Evolutionary conservation across 2,888 invertebrate species (phyloP), one percentile per base, ranked within the genome.

Genomic region (Auanema freiburgensis): DNA sequence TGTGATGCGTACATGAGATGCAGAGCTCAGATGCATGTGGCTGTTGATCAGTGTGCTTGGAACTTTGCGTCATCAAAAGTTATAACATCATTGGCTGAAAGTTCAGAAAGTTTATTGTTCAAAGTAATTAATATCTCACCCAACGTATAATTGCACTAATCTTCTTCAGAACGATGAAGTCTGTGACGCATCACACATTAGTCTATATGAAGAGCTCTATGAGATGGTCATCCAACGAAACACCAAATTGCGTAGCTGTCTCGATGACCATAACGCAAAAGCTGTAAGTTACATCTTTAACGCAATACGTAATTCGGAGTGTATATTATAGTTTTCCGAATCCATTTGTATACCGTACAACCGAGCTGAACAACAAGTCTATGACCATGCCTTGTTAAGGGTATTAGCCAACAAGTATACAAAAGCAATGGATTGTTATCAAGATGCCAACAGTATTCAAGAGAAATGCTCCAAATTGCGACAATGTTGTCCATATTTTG

Each of bases 1-100:
- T 76, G 76, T 52, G 74, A 76, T 52, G 62, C 69, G 58, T 76
- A 76, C 60, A 72, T 76, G 74, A 59, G 72, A 50, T 76, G 76
- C 60, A 65, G 72, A 18, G 66, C 64, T 23, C 74, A 76, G 68
- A 76, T 76, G 76, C 74, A 76, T 54, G 52, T 76, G 42, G 76
- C 76, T 3, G 72, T 76, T n/a, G 76, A 76, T 61, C 69, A 70
- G 66, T 65, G 76, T 69, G 58, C 68, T 18, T 74, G 74, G 73
- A 54, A 71, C 40, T 76, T 74, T 53, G 76, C 76, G 6, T 65
- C 72, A 18, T 67, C 66, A 50, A 61, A 72, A 18, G 51, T 76
- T 5, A 54, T 76, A 14, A 59, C 71, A 8, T 69, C 76, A 2
- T 65, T 76, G 56, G 72, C 76, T 6, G 76, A 76, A 54, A 69